Percentiles rank a stretch among this genome's conserved stretches.
Conservation (phyloP, 2,888 invertebrate genomes). For the Pogonocherus hispidulus region DNA sequence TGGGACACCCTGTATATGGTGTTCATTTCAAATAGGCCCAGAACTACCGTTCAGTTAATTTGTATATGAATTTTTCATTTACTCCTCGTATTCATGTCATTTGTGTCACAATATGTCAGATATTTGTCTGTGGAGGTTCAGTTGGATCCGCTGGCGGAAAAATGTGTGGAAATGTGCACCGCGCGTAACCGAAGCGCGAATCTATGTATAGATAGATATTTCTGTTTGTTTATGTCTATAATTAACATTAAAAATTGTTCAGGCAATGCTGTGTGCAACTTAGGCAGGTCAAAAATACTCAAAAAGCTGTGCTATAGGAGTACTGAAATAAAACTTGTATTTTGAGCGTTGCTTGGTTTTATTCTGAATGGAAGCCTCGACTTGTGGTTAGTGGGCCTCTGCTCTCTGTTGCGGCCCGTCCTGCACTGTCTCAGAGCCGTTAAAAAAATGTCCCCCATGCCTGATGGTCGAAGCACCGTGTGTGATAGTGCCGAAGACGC, state of each 20-base stretch:
- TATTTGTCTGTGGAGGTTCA: neutral
- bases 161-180: slow-evolving; percentile 28
- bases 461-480: slow-evolving; percentile 32
- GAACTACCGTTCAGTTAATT: too few species aligned
- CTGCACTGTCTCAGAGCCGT: slow-evolving; percentile 22
- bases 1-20: too few species aligned
- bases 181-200: slow-evolving; percentile 59
- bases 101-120: too few species aligned
- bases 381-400: slow-evolving; percentile 50
- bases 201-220: slow-evolving; percentile 71
- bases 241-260: slow-evolving; percentile 71
- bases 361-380: slow-evolving; percentile 65
- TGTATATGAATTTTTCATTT: too few species aligned
- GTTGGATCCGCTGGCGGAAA: slow-evolving; percentile 26
- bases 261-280: slow-evolving; percentile 68
- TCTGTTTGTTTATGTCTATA: slow-evolving; percentile 71
- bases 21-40: too few species aligned
- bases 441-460: slow-evolving; percentile 32
- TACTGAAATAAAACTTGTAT: slow-evolving; percentile 71
- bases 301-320: slow-evolving; percentile 70
- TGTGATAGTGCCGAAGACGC: slow-evolving; percentile 38
- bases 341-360: slow-evolving; percentile 69
- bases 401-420: slow-evolving; percentile 45
- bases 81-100: too few species aligned
- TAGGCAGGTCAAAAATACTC: slow-evolving; percentile 72